Percentiles rank a stretch among this genome's conserved stretches.
Evolutionary conservation across 2,113 vertebrate species (phyloP).

Genomic region (Bos taurus): DNA sequence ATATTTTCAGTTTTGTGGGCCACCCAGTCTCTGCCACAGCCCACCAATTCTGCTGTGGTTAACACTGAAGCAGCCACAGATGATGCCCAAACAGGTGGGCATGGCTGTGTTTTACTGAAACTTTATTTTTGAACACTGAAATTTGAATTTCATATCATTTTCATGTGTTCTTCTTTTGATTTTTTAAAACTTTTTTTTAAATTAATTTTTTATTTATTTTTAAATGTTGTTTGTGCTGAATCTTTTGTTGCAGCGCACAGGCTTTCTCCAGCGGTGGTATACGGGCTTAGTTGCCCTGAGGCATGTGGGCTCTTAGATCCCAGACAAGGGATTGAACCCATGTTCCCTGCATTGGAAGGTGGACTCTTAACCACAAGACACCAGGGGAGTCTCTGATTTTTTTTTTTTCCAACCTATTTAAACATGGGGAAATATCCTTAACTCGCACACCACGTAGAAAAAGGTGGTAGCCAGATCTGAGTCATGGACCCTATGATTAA

Average conservation of each 20-base stretch:
- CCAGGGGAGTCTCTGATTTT: background rate
- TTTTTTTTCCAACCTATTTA: background rate
- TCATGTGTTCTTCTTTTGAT: background rate
- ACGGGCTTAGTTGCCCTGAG: background rate
- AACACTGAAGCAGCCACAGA: background rate
- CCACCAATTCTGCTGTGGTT: background rate
- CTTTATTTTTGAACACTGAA: background rate
- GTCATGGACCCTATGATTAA: background rate
- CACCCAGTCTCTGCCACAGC: background rate
- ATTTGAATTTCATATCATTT: background rate
- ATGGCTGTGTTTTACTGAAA: background rate
- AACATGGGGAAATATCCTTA: background rate
- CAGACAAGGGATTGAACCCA: background rate
- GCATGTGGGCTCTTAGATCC: background rate
- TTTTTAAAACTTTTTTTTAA: background rate
- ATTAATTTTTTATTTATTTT: background rate
- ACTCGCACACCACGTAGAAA: accelerated
- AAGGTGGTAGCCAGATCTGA: no score
- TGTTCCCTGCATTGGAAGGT: background rate
- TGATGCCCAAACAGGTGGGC: background rate
- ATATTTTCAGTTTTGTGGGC: background rate
- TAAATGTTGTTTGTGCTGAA: background rate
- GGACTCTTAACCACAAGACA: background rate
- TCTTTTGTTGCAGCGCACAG: background rate
- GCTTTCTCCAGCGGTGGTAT: background rate